A percentile compares a stretch with the other conserved stretches of the same genome.
These are phyloP conservation scores for Coracias cyanogaster DNA, from an alignment of 2,797 vertebrate genomes.

Conservation along the genomic window DNA sequence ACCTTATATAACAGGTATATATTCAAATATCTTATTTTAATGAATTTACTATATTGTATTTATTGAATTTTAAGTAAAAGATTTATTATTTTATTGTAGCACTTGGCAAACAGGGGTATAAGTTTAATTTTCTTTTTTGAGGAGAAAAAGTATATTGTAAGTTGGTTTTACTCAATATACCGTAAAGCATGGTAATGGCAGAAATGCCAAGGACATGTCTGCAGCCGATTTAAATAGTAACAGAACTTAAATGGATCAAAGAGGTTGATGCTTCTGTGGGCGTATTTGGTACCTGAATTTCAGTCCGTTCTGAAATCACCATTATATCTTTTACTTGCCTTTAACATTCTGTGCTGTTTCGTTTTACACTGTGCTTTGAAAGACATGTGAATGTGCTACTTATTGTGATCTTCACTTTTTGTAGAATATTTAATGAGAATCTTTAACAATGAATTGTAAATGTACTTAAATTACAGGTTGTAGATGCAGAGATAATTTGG, in stretches of 20 bases:
- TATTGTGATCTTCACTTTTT: not conserved
- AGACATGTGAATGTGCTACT: not conserved
- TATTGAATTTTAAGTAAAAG: not conserved
- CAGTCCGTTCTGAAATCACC: not conserved
- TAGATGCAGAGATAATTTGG: not conserved
- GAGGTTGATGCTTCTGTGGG: not conserved
- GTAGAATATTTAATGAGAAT: not conserved
- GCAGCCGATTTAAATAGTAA: not conserved
- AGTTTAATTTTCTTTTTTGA: not conserved
- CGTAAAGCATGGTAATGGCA: not conserved
- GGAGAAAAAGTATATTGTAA: not conserved
- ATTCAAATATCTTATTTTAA: not conserved
- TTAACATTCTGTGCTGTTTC: not conserved
- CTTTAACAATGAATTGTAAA: not conserved
- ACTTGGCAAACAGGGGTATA: not conserved
- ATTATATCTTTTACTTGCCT: not conserved
- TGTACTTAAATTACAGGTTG: not conserved
- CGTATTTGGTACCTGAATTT: not conserved
- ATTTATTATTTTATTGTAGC: not conserved
- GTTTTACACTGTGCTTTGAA: not conserved
- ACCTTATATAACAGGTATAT: not conserved
- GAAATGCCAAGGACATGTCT: not conserved
- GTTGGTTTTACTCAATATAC: not conserved
- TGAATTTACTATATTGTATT: not conserved
- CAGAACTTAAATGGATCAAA: not conserved